These are phyloP conservation scores for Drosophila ironensis DNA, from an alignment of 1,140 invertebrate species.

Conservation along the genomic window DNA sequence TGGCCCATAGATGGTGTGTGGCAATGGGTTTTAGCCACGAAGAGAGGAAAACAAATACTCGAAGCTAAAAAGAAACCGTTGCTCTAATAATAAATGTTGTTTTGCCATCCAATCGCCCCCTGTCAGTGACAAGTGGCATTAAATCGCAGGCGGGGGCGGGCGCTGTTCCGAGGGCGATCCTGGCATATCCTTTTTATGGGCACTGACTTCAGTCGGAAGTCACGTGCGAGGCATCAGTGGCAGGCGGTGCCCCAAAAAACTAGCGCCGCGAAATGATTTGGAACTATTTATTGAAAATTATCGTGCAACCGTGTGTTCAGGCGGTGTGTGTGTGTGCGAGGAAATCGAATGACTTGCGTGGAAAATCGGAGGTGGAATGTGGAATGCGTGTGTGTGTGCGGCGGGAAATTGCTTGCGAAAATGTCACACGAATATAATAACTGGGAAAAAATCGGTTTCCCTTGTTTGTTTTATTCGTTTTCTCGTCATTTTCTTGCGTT, in stretches of 20 bases:
- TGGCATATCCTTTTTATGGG: slow-evolving; percentile 59
- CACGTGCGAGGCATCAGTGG: slow-evolving; percentile 70
- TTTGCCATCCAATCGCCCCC: slow-evolving; percentile 32
- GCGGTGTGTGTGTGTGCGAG: slow-evolving; percentile 23
- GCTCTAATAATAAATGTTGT: slow-evolving; percentile 51
- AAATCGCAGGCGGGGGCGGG: background rate
- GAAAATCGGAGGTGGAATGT: slow-evolving; percentile 6
- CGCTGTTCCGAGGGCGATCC: slow-evolving; percentile 14
- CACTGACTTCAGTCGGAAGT: slow-evolving; percentile 57
- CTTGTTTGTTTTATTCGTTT: slow-evolving; percentile 32
- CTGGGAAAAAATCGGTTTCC: slow-evolving; percentile 33
- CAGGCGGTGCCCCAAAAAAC: slow-evolving; percentile 63
- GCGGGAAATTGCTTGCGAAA: slow-evolving; percentile 30
- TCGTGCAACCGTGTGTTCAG: slow-evolving; percentile 53
- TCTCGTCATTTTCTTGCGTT: background rate
- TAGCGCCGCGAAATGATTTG: slow-evolving; percentile 61
- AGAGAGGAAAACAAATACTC: background rate
- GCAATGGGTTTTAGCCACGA: background rate
- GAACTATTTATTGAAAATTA: slow-evolving; percentile 81
- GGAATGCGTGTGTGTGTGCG: background rate
- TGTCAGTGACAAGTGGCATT: slow-evolving; percentile 44
- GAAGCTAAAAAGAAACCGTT: background rate
- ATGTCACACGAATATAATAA: slow-evolving; percentile 53
- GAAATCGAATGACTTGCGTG: slow-evolving; percentile 19
- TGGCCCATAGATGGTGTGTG: background rate